Evolutionary conservation across 1,140 invertebrate genomes (phyloP).

Genomic region (Cotesia glomerata): DNA sequence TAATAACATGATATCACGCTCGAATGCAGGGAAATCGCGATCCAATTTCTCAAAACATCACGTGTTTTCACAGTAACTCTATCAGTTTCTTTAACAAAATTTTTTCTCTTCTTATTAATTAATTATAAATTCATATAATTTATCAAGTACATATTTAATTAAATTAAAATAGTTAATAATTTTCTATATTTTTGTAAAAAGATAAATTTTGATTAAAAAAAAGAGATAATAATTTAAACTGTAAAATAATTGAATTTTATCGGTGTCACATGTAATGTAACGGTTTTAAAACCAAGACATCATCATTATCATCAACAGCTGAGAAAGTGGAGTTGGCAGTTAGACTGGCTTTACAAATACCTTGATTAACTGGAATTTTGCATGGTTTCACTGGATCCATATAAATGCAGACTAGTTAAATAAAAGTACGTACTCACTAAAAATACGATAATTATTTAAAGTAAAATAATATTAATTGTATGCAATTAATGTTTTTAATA

Average conservation of each 20-base stretch:
- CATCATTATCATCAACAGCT: constrained; percentile 11
- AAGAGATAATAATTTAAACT: too few relatives aligned
- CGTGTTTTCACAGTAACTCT: neutral
- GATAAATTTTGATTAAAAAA: too few relatives aligned
- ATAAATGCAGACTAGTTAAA: neutral
- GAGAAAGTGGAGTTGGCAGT: constrained; percentile 16
- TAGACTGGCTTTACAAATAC: neutral
- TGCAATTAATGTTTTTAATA: too few relatives aligned
- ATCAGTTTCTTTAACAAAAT: neutral
- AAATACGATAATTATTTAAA: too few relatives aligned
- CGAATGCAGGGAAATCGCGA: neutral
- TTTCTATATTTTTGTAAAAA: too few relatives aligned
- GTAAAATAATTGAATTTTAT: neutral
- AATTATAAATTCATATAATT: too few relatives aligned
- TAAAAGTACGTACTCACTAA: too few relatives aligned
- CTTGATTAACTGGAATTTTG: neutral
- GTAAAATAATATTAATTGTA: too few relatives aligned
- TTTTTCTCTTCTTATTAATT: too few relatives aligned
- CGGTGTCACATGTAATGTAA: neutral
- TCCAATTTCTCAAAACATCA: constrained; percentile 1
- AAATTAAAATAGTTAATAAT: too few relatives aligned
- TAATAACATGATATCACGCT: neutral
- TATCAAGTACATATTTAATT: too few relatives aligned
- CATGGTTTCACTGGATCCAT: neutral
- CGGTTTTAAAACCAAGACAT: neutral